Percentiles rank a stretch among this genome's conserved stretches.
Conservation (phyloP, 2,113 vertebrate species). For the Hyaena hyaena region DNA sequence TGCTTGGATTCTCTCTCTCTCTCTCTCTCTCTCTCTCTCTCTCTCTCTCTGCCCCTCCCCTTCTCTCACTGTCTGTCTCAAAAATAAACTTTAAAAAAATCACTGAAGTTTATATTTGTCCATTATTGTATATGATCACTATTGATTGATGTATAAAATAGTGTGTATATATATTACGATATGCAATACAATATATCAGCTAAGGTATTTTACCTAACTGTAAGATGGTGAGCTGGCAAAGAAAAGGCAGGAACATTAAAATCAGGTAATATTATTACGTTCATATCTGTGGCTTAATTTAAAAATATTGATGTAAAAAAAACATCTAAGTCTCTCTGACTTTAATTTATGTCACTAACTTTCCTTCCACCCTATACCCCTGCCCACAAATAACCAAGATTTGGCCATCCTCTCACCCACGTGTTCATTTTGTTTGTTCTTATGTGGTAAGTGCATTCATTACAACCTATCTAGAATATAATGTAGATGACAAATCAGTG, state of each 20-base stretch:
- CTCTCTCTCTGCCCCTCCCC: too few relatives aligned
- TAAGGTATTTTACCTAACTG: conserved; percentile 35
- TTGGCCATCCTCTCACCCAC: neutral
- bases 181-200: neutral
- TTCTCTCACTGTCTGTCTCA: too few relatives aligned
- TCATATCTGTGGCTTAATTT: neutral
- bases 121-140: conserved; percentile 33
- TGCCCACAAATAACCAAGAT: neutral
- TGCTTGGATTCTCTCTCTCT: too few relatives aligned
- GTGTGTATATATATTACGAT: neutral
- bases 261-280: neutral
- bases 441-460: neutral
- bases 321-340: conserved; percentile 1
- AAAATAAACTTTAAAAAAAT: neutral
- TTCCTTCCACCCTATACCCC: neutral
- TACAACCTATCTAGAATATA: conserved; percentile 34
- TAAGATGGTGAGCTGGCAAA: neutral
- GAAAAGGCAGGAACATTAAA: conserved; percentile 44
- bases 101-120: neutral
- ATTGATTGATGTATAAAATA: neutral
- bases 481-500: conserved; percentile 34
- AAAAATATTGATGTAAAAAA: neutral
- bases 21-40: too few relatives aligned
- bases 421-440: neutral
- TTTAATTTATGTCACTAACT: conserved; percentile 50